A percentile compares a stretch with the other conserved stretches of the same genome.
Conservation (phyloP, 2,113 vertebrate species). For the Ascaphus truei region DNA sequence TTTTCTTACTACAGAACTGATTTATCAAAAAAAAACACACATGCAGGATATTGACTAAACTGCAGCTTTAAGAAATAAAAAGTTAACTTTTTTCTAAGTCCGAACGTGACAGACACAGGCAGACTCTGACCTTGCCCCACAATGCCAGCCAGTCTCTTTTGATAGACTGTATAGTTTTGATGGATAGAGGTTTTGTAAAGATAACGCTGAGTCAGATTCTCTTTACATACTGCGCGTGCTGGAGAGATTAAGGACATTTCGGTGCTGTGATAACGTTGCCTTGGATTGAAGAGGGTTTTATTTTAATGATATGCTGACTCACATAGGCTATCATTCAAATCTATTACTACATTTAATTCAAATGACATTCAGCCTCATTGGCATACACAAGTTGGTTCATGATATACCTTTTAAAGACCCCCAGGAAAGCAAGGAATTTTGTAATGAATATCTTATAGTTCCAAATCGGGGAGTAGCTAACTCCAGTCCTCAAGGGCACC, state of each 20-base stretch:
- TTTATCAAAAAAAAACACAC: too few species aligned
- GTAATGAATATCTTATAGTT: too few species aligned
- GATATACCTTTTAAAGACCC: neutral
- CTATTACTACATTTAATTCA: constrained; percentile 6
- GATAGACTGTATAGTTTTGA: constrained; percentile 5
- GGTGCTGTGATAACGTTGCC: neutral
- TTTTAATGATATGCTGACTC: constrained; percentile 13
- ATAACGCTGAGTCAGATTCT: neutral
- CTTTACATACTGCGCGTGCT: neutral
- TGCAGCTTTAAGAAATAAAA: too few species aligned
- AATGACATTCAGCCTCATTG: neutral
- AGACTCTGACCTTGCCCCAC: too few species aligned
- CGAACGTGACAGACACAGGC: too few species aligned
- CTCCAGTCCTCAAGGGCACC: too few species aligned
- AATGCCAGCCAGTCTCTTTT: neutral
- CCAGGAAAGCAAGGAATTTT: too few species aligned
- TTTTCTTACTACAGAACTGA: too few species aligned
- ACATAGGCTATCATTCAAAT: neutral
- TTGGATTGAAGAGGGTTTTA: neutral
- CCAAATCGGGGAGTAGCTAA: too few species aligned
- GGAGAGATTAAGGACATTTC: neutral
- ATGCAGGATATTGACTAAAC: too few species aligned
- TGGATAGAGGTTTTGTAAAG: neutral
- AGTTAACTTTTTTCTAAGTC: too few species aligned
- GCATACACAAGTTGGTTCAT: neutral